Evolutionary conservation across 2,113 vertebrate genomes (phyloP).

Genomic region (Oxyruncus cristatus): DNA sequence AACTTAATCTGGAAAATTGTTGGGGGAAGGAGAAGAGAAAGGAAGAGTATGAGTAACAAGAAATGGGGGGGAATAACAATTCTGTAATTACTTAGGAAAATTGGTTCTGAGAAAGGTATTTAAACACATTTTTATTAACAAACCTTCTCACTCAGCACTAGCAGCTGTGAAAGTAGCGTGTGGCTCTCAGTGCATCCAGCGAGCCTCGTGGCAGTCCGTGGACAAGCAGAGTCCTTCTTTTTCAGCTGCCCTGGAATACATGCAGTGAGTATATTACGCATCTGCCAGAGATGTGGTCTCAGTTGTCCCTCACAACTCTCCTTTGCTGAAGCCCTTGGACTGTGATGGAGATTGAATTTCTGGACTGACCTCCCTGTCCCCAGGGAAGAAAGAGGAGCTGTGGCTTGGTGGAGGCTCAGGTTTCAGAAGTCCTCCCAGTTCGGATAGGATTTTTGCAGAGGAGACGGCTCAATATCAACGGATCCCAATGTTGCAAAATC

Average conservation of each 20-base stretch:
- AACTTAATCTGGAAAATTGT: neutral
- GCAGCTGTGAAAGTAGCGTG: neutral
- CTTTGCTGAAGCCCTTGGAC: neutral
- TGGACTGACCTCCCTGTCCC: neutral
- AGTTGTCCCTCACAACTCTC: neutral
- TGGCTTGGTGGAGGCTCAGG: neutral
- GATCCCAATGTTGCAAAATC: neutral
- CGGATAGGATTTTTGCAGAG: neutral
- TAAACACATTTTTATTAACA: neutral
- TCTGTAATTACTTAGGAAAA: neutral
- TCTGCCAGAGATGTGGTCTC: neutral
- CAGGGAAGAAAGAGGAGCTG: neutral
- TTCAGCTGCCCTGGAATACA: neutral
- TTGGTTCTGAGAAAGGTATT: neutral
- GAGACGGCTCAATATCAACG: neutral
- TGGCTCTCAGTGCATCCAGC: fast-evolving
- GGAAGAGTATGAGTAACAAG: neutral
- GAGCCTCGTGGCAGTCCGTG: neutral
- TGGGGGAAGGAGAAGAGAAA: neutral
- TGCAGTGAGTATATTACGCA: fast-evolving
- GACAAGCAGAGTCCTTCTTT: neutral
- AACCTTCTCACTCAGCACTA: neutral
- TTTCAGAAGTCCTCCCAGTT: neutral
- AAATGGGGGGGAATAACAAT: neutral
- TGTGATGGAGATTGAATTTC: neutral